Evolutionary conservation across 2,113 vertebrate genomes (phyloP), one percentile per base, ranked within the genome.

Genomic region (Hippopotamus amphibius): DNA sequence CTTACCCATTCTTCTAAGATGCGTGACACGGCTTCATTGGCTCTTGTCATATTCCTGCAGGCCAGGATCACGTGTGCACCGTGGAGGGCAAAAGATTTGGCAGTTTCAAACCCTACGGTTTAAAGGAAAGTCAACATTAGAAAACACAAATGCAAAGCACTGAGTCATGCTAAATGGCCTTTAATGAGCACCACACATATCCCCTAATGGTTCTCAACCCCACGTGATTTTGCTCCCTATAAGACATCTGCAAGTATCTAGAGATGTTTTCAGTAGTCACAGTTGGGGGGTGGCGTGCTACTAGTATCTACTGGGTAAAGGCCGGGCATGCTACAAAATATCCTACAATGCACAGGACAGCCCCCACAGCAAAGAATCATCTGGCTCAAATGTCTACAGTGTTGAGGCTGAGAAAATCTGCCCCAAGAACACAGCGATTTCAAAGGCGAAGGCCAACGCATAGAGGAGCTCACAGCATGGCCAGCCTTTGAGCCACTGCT

Each of bases 1-100:
- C 99, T 99, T 97, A 99, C 99, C 99, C 99, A 99, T 46, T 99
- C 99, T 86, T 97, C 97, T 63, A 99, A 98, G 96, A 99, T 99
- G 94, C 98, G 97, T 13, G 97, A 98, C 9, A 98, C 99, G 0
- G 99, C 99, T 4, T 99, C 99, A 5, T 2, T 98, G 95, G 99
- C 99, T 96, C 99, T 99, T 6, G 98, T 97, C 88, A 97, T 89
- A 69, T 99, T 99, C 55, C 99, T 99, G 94, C 99, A 99, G 30
- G 99, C 99, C 97, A 99, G 98, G 98, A 99, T 99, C 76, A 99
- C 99, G 0, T 99, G 98, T 0, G 99, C 99, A 24, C 99, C 99
- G 0, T 99, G 99, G 69, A 99, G 99, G 57, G 99, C 99, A 46
- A 99, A 99, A 81, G 99, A 99, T 97, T 99, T 99, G 8, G 99